Base-by-base conservation (phyloP, 2,797 vertebrate genomes). In the Philypnodon macrostomus region DNA sequence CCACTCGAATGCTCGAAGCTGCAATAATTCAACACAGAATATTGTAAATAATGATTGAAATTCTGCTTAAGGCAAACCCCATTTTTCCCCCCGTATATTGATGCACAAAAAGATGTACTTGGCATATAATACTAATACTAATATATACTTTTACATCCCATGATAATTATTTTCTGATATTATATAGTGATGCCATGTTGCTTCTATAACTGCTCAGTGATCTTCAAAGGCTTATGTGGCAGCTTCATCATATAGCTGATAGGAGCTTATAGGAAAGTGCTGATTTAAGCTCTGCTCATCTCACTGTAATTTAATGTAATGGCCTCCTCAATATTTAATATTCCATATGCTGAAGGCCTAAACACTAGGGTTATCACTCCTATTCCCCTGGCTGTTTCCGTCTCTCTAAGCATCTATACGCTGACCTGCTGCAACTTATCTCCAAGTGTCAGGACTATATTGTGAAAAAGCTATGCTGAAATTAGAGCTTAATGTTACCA, bases 221-320 rank as follows among this genome's bases (percentile, higher is more conserved):
- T 31, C 60, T 47, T 67, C 47, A 67, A 63, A 51, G 32, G 27
- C 23, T 59, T 39, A 45, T 30, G 48, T 34, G 47, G 47, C 6
- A 1, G 11, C 17, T 41, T 50, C 11, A 59, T 58, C 35, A 57
- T 30, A 30, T 52, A 40, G 56, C 60, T 49, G 53, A 41, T 14
- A 37, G 21, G 33, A 36, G 56, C 34, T 73, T 56, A n/a, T n/a
- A 53, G 34, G 38, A 27, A 60, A 53, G 27, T 52, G 39, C 42
- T 50, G 42, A 24, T 55, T 16, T 50, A 32, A 53, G 51, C 18
- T 36, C 19, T 37, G 8, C 40, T 73, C 11, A 51, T 68, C 41
- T 62, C 37, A n/a, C 38, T 54, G 31, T 69, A 53, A 67, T 66
- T 46, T 62, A 66, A 64, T 59, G 42, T 66, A 67, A 73, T 64